Conservation (phyloP, 2,113 vertebrate species). For the Geococcyx californianus region DNA sequence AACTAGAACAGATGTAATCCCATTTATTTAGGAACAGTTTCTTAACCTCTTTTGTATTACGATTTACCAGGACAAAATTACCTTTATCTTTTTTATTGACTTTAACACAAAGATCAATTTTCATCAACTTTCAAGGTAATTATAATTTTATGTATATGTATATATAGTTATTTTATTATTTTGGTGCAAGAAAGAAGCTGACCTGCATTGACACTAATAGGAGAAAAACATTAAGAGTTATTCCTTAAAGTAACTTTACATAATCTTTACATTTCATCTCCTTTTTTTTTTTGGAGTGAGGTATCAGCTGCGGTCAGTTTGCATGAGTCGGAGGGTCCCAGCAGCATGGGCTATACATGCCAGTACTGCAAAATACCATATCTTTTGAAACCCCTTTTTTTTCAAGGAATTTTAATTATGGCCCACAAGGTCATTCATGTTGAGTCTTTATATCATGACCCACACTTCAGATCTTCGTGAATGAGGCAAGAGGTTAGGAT, state of each 20-base stretch:
- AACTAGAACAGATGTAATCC: not conserved
- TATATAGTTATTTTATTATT: no score
- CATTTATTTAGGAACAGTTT: not conserved
- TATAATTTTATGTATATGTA: no score
- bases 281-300: rapidly evolving
- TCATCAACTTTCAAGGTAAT: not conserved
- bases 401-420: slow-evolving; percentile 62
- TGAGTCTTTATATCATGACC: slow-evolving; percentile 33
- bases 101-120: not conserved
- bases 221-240: not conserved
- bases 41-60: not conserved
- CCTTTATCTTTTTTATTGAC: not conserved
- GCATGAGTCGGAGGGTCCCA: not conserved
- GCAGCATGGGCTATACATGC: not conserved
- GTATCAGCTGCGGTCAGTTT: not conserved
- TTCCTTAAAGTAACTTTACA: not conserved
- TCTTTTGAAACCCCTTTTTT: slow-evolving; percentile 5
- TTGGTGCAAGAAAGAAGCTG: not conserved
- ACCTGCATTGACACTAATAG: not conserved
- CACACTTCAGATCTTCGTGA: slow-evolving; percentile 56
- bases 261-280: not conserved
- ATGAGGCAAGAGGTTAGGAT: slow-evolving; percentile 51
- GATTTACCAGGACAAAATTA: not conserved
- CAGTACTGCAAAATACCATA: slow-evolving; percentile 37
- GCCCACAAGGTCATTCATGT: slow-evolving; percentile 41